Evolutionary conservation across 2,113 vertebrate species (phyloP).

Genomic region (Pan troglodytes): NHGRI_mPanTro3-v2.1_pri NC_072407.2:28017001-28017500

Average conservation of each 20-base stretch:
- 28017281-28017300: not conserved
- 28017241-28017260: not conserved
- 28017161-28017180: not conserved
- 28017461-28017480: not conserved
- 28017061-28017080: not conserved
- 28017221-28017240: not conserved
- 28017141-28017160: not conserved
- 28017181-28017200: not conserved
- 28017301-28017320: not conserved
- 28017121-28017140: not conserved
- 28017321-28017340: not conserved
- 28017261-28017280: not conserved
- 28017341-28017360: not conserved
- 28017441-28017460: not conserved
- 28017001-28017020: not conserved
- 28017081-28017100: not conserved
- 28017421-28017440: not conserved
- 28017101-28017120: not conserved
- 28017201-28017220: not conserved
- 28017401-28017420: not conserved
- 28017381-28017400: not conserved
- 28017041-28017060: not conserved
- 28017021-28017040: constrained; percentile 35
- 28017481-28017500: not conserved
- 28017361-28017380: not conserved